phyloP scores from a whole-genome alignment of 2,888 invertebrate genomes.

The Pristionchus mayeri region DNA sequence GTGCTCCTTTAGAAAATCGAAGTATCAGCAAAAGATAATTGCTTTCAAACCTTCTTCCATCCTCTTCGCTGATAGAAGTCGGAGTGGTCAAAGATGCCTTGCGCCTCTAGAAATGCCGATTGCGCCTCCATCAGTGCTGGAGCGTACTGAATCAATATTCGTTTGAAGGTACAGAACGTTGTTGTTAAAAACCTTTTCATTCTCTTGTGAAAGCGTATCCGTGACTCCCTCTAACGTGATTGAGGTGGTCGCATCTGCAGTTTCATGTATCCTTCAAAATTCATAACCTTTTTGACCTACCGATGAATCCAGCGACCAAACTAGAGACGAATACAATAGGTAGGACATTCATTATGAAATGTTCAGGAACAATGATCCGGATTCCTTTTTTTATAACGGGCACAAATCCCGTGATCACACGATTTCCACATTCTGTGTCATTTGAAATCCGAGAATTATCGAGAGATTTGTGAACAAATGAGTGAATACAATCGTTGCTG shows the following conservation, averaged over 20 bases:
- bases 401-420: background rate
- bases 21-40: background rate
- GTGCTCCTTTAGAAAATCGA: background rate
- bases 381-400: background rate
- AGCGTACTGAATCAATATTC: background rate
- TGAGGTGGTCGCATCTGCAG: background rate
- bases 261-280: background rate
- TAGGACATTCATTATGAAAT: background rate
- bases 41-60: background rate
- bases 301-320: background rate
- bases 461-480: background rate
- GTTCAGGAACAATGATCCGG: background rate
- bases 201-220: background rate
- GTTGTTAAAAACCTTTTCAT: background rate
- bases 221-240: background rate
- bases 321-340: background rate
- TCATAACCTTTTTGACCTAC: background rate
- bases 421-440: background rate
- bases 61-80: constrained; percentile 14
- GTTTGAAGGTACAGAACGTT: background rate
- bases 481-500: background rate
- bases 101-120: background rate
- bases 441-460: background rate
- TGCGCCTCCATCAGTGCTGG: background rate
- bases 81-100: background rate